Base-by-base conservation (phyloP, 2,888 invertebrate genomes). In the Crematogaster levior region DNA sequence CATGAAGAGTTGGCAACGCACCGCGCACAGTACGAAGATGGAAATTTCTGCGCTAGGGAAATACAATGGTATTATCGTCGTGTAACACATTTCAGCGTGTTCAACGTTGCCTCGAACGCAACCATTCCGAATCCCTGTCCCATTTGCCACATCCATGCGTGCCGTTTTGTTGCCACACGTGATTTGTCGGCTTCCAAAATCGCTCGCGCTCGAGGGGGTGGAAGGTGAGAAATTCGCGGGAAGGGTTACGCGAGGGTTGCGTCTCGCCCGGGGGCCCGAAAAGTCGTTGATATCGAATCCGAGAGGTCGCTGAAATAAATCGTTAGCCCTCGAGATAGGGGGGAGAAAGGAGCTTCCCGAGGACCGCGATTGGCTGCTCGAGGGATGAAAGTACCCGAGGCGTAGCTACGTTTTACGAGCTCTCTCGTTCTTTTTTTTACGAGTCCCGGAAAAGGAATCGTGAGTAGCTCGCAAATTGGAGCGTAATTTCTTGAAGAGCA, bases 241-340 rank as follows among this genome's bases (percentile, higher is more conserved):
- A 86, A 88, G 86, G 84, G 88, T 89, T 85, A 66, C 51, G 18
- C 30, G 18, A 74, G 40, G 61, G 51, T 48, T 66, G 53, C 18
- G 56, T 48, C 37, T 81, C 30, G 84, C 80, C 86, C 61, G 43
- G 58, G 77, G 86, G 89, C 86, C 84, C 89, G 86, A 89, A 85
- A 89, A 86, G 85, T 88, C 88, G 89, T 89, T 88, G 89, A 88
- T 89, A 89, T 89, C 88, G 89, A 89, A 88, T 89, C 85, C 77
- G 73, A 70, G 83, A 88, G 88, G 84, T 84, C 84, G 88, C 84
- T 63, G 89, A 84, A 88, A 89, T 89, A 89, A 89, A 89, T 89
- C 89, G 89, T 89, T 89, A 89, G 86, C 86, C 73, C 84, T 75
- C 63, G 27, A 86, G 84, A 80, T 79, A 60, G 84, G 66, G 83